Evolutionary conservation across 2,888 invertebrate genomes (phyloP).

Genomic region (Muscina levida): DNA sequence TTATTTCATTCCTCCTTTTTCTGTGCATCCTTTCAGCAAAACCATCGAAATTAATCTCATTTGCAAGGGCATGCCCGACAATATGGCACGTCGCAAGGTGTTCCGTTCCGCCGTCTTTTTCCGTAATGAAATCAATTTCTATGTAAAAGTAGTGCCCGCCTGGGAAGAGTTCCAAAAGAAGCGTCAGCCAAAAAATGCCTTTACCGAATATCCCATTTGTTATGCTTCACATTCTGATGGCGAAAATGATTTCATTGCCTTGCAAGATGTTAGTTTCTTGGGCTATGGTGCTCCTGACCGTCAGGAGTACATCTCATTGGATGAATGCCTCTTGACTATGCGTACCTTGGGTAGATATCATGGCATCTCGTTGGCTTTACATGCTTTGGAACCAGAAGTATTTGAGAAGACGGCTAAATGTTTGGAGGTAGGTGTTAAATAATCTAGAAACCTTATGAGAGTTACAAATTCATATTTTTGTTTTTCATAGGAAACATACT

Average conservation of each 20-base stretch:
- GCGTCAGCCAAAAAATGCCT: slow-evolving; percentile 79
- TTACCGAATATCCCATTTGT: slow-evolving; percentile 81
- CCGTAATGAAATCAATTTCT: slow-evolving; percentile 86
- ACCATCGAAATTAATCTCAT: slow-evolving; percentile 81
- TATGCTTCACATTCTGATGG: slow-evolving; percentile 81
- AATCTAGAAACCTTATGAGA: neutral
- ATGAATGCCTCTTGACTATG: slow-evolving; percentile 81
- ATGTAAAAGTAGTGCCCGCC: slow-evolving; percentile 79
- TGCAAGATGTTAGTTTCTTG: slow-evolving; percentile 81
- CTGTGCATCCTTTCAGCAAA: slow-evolving; percentile 64
- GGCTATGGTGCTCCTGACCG: slow-evolving; percentile 80
- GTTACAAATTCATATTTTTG: slow-evolving; percentile 2
- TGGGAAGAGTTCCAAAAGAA: slow-evolving; percentile 75
- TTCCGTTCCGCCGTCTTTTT: slow-evolving; percentile 86
- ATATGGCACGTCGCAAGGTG: slow-evolving; percentile 83
- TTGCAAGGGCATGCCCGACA: slow-evolving; percentile 85
- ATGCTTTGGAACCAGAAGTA: slow-evolving; percentile 81
- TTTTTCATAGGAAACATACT: slow-evolving; percentile 82
- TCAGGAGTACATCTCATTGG: slow-evolving; percentile 81
- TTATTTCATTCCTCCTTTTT: slow-evolving; percentile 8
- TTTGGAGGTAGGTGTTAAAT: slow-evolving; percentile 71
- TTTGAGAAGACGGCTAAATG: slow-evolving; percentile 80
- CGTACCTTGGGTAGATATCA: slow-evolving; percentile 83
- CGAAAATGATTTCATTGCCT: slow-evolving; percentile 81
- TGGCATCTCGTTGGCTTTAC: slow-evolving; percentile 83